A percentile compares a stretch with the other conserved stretches of the same genome.
phyloP scores from a whole-genome alignment of 2,113 vertebrate genomes.

The Labeo rohita region DNA sequence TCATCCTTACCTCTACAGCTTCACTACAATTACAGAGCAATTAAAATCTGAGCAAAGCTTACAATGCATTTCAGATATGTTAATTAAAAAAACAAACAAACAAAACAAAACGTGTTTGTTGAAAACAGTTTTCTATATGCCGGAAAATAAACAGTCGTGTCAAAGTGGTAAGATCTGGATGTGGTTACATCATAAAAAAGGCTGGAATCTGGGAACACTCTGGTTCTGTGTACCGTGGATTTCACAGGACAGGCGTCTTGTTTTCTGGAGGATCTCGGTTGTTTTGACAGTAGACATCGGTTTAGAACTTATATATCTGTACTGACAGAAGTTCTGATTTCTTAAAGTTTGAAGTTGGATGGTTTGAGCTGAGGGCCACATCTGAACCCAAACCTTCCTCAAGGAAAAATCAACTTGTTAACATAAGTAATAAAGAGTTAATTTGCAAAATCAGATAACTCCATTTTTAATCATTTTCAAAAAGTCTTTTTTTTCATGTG shows the following conservation, averaged over 20 bases:
- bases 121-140: not conserved
- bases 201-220: not conserved
- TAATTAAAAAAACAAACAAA: not conserved
- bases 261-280: not conserved
- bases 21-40: not conserved
- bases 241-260: not conserved
- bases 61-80: not conserved
- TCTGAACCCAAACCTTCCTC: not conserved
- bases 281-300: not conserved
- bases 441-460: too few species aligned
- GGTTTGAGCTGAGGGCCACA: not conserved
- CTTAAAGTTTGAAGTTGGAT: not conserved
- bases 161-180: not conserved
- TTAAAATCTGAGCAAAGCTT: constrained; percentile 13
- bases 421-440: too few species aligned
- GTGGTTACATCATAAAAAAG: not conserved
- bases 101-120: not conserved
- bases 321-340: not conserved
- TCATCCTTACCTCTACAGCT: constrained; percentile 25
- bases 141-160: not conserved
- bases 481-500: too few species aligned
- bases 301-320: not conserved
- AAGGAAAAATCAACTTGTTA: not conserved
- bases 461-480: too few species aligned
- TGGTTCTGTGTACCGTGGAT: not conserved